phyloP scores from a whole-genome alignment of 2,888 invertebrate genomes.

The Pharmacophagus antenor region DNA sequence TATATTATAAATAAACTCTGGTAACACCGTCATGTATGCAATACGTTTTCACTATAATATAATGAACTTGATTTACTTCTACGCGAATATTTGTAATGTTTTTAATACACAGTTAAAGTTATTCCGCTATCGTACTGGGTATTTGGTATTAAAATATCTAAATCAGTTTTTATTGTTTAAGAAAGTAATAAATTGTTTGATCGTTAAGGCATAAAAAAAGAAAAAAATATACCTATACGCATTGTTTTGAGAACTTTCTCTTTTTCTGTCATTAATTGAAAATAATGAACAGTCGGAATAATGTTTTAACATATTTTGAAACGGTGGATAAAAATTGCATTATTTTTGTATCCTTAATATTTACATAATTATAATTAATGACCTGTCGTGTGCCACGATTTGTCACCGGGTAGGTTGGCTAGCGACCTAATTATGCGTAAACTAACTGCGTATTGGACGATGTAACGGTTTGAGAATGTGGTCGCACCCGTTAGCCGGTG shows the following conservation, averaged over 20 bases:
- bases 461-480: slow-evolving; percentile 65
- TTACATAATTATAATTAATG: slow-evolving; percentile 33
- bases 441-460: slow-evolving; percentile 64
- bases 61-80: too few relatives aligned
- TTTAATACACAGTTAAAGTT: too few relatives aligned
- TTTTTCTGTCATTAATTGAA: too few relatives aligned
- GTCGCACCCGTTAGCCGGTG: slow-evolving; percentile 35
- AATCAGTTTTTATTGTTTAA: too few relatives aligned
- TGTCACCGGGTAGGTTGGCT: slow-evolving; percentile 45
- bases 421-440: slow-evolving; percentile 52
- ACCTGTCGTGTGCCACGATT: slow-evolving; percentile 45
- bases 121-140: too few relatives aligned
- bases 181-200: too few relatives aligned
- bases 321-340: background rate
- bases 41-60: background rate
- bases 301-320: background rate
- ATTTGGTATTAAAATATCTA: too few relatives aligned
- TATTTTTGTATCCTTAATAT: background rate
- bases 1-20: background rate
- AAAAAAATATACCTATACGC: too few relatives aligned
- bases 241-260: too few relatives aligned
- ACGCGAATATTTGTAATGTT: too few relatives aligned
- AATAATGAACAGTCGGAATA: too few relatives aligned
- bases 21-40: background rate
- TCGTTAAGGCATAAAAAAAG: too few relatives aligned